Conservation (phyloP, 2,113 vertebrate genomes). For the Gorilla gorilla region DNA sequence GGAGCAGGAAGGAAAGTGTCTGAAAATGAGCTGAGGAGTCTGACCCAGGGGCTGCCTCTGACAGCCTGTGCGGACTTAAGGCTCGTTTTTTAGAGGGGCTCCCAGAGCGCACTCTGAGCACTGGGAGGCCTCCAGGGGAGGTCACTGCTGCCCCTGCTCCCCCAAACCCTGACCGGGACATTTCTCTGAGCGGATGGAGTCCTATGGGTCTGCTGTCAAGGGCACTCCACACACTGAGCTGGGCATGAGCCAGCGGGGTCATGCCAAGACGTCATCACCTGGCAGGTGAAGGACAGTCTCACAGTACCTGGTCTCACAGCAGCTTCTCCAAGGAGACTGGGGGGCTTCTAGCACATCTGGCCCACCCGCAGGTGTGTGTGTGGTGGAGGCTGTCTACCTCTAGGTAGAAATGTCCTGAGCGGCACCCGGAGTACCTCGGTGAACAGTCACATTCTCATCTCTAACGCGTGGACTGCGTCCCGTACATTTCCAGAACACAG, state of each 20-base stretch:
- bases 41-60: accelerated
- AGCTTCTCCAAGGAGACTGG: accelerated
- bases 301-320: too few relatives aligned
- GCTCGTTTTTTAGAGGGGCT: background rate
- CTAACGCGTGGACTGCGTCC: accelerated
- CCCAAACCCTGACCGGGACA: background rate
- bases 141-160: background rate
- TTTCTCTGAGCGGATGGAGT: background rate
- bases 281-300: background rate
- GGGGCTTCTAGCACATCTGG: background rate
- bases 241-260: too few relatives aligned
- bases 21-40: background rate
- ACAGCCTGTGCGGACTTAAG: accelerated
- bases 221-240: background rate
- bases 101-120: background rate
- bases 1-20: background rate
- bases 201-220: background rate
- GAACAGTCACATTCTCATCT: accelerated
- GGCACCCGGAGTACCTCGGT: too few relatives aligned
- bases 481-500: background rate
- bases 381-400: background rate
- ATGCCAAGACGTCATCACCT: background rate
- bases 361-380: too few relatives aligned
- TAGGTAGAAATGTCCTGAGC: too few relatives aligned
- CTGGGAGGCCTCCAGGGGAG: background rate